Evolutionary conservation across 2,113 vertebrate genomes (phyloP), one percentile per base, ranked within the genome.

Genomic region (Proterorhinus semilunaris): DNA sequence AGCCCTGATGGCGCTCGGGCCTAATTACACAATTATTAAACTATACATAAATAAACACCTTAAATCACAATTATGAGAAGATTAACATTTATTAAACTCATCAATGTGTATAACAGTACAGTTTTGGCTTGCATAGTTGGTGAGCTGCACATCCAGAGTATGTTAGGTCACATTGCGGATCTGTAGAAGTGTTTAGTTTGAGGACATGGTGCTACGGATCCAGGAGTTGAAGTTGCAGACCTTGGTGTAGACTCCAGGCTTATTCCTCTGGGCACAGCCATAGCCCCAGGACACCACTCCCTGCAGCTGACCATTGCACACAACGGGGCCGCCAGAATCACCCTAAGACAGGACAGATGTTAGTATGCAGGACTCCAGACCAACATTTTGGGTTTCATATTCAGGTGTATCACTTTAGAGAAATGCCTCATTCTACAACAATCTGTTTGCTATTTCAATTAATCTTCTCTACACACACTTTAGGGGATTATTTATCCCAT

Each of bases 261-360:
- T 88, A 83, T 94, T 91, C 65, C 0, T 86, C 78, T 80, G 72
- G 2, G 94, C 94, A 43, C 95, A 96, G 64, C 94, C 94, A 0
- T 89, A 80, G 46, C 95, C 95, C 95, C 95, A 96, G 72, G 95
- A 96, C 75, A 96, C 94, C 15, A 95, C 81, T 72, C 94, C 93
- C 78, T 96, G 95, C 72, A 95, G 92, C 83, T 82, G 0, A 12
- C 82, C 83, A 0, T 88, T 87, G 66, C 94, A 95, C 52, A 92
- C 93, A 27, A 95, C 90, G 4, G 95, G 95, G 16, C 94, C 94
- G 6, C 94, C 94, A 0, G 94, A 95, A 90, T 95, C 95, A 13
- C 86, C 92, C 94, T 95, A 88, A 90, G 15, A 42, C n/a, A 75
- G 45, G 68, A 16, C 16, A 84, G 46, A 8, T 8, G 42, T 61